phyloP scores from a whole-genome alignment of 2,888 invertebrate genomes.

The Protula sp. region DNA sequence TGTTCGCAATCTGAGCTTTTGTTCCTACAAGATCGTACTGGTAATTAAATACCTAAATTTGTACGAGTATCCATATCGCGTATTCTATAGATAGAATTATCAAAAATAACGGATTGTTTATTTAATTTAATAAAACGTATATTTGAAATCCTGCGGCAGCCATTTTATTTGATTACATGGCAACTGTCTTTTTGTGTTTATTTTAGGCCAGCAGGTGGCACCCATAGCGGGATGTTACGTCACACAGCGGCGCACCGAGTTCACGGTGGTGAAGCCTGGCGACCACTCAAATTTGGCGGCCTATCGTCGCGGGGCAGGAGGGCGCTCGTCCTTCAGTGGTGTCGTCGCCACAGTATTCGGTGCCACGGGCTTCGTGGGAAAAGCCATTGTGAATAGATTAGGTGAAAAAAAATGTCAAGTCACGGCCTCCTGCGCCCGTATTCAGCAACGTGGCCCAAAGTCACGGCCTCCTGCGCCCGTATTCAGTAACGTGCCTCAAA shows the following conservation, averaged over 20 bases:
- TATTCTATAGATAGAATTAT: too few species aligned
- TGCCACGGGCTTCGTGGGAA: constrained; percentile 81
- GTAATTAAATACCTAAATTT: too few species aligned
- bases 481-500: too few species aligned
- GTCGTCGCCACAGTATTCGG: constrained; percentile 98
- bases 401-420: constrained; percentile 61
- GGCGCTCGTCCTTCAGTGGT: constrained; percentile 93
- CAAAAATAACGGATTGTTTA: too few species aligned
- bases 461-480: too few species aligned
- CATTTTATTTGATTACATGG: too few species aligned
- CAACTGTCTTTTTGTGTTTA: background rate
- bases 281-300: constrained; percentile 25
- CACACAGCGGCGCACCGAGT: constrained; percentile 18
- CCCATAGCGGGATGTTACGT: constrained; percentile 23
- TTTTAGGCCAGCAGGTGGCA: constrained; percentile 28
- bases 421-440: too few species aligned
- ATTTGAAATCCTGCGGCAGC: background rate
- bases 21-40: too few species aligned
- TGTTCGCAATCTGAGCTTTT: too few species aligned
- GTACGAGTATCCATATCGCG: too few species aligned
- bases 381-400: constrained; percentile 79
- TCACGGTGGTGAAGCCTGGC: background rate
- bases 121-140: too few species aligned
- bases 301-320: constrained; percentile 58
- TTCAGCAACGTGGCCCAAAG: background rate